Conservation (phyloP, 2,113 vertebrate species). For the Theristicus caerulescens region DNA sequence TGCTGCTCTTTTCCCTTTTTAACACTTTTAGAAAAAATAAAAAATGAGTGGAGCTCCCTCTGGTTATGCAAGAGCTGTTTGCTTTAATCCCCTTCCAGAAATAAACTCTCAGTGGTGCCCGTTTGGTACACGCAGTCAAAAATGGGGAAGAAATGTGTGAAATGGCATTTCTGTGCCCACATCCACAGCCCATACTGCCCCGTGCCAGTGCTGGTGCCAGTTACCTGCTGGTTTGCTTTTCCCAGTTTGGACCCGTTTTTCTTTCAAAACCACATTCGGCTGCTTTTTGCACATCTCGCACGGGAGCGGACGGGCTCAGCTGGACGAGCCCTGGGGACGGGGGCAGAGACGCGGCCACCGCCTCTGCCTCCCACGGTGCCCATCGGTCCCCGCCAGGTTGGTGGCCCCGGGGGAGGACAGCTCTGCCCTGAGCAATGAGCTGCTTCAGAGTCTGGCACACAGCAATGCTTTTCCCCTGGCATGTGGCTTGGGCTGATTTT, state of each 20-base stretch:
- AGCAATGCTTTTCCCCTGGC: background rate
- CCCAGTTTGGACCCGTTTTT: background rate
- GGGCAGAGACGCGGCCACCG: background rate
- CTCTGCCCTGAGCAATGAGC: background rate
- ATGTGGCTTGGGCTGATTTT: background rate
- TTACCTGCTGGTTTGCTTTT: background rate
- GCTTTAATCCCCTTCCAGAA: background rate
- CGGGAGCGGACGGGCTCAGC: background rate
- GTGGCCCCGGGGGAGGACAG: background rate
- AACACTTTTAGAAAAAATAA: background rate
- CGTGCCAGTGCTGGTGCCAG: rapidly evolving
- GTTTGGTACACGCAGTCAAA: rapidly evolving
- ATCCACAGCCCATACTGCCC: background rate
- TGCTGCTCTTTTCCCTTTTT: background rate
- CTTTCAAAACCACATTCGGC: background rate
- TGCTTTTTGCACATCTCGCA: background rate
- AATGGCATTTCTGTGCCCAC: background rate
- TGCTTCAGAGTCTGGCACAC: background rate
- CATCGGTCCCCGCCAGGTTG: background rate
- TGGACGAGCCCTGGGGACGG: rapidly evolving
- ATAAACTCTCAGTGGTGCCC: background rate
- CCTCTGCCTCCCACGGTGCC: background rate
- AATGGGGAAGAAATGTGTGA: background rate
- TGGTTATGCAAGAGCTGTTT: background rate
- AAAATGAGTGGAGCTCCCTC: background rate